phyloP scores from a whole-genome alignment of 1,140 invertebrate species.

The Heliconius hermathena region DNA sequence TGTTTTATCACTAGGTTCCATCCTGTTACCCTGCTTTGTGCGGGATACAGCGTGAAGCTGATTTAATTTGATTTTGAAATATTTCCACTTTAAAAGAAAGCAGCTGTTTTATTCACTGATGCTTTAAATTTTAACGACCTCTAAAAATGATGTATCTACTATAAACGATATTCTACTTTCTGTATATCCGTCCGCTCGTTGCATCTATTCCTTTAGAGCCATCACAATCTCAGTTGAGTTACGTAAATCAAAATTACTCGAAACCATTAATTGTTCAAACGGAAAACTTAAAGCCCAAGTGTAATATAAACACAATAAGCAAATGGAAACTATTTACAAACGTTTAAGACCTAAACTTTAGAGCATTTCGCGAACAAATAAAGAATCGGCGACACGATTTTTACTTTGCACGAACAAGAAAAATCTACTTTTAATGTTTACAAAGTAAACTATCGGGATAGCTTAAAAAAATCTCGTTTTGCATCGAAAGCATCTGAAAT shows the following conservation, averaged over 20 bases:
- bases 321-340: slow-evolving; percentile 44
- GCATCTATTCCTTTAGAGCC: neutral
- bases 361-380: slow-evolving; percentile 56
- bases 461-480: neutral
- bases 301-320: slow-evolving; percentile 35
- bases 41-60: too few species aligned
- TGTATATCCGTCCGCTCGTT: too few species aligned
- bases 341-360: slow-evolving; percentile 39
- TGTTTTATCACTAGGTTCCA: too few species aligned
- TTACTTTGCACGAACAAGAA: slow-evolving; percentile 48
- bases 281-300: neutral
- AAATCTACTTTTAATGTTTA: slow-evolving; percentile 9
- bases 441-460: neutral
- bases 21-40: too few species aligned
- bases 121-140: too few species aligned
- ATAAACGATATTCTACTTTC: too few species aligned
- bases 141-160: too few species aligned
- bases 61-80: too few species aligned
- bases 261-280: slow-evolving; percentile 6
- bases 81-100: too few species aligned
- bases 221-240: neutral
- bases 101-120: too few species aligned
- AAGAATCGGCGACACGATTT: slow-evolving; percentile 58
- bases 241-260: slow-evolving; percentile 1
- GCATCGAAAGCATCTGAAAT: neutral